These are phyloP conservation scores for Euglossa dilemma DNA, from an alignment of 1,140 invertebrate species.

Conservation along the genomic window DNA sequence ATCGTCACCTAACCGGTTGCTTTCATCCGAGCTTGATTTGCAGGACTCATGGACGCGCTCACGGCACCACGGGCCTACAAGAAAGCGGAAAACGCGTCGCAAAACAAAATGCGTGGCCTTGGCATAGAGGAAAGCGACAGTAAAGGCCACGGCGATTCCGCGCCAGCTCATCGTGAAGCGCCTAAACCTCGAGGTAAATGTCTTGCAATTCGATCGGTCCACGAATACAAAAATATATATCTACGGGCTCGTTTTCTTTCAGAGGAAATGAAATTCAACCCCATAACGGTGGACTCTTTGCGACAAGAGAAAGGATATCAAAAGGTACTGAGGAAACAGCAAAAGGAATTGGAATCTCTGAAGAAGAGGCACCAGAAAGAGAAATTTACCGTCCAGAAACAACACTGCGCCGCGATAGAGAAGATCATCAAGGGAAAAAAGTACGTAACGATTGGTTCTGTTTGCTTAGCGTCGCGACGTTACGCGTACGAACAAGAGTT, in stretches of 20 bases:
- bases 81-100: slow-evolving; percentile 76
- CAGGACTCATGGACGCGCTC: slow-evolving; percentile 98
- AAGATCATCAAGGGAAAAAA: slow-evolving; percentile 97
- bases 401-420: slow-evolving; percentile 97
- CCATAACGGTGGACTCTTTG: slow-evolving; percentile 95
- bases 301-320: slow-evolving; percentile 96
- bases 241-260: slow-evolving; percentile 32
- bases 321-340: slow-evolving; percentile 97
- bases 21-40: slow-evolving; percentile 33
- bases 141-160: slow-evolving; percentile 73
- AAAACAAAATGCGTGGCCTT: slow-evolving; percentile 78
- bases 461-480: neutral
- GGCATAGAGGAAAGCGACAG: slow-evolving; percentile 79
- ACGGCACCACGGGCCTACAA: slow-evolving; percentile 96
- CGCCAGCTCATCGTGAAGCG: slow-evolving; percentile 74
- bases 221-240: slow-evolving; percentile 13
- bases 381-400: slow-evolving; percentile 94
- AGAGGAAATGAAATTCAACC: slow-evolving; percentile 92
- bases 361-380: slow-evolving; percentile 98
- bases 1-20: neutral
- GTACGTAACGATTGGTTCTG: slow-evolving; percentile 82
- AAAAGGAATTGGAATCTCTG: slow-evolving; percentile 96
- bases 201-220: neutral
- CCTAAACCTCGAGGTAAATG: slow-evolving; percentile 76
- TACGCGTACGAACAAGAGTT: neutral